These are phyloP conservation scores for Melanitta fusca DNA, from an alignment of 2,797 vertebrate genomes.

Conservation along the genomic window DNA sequence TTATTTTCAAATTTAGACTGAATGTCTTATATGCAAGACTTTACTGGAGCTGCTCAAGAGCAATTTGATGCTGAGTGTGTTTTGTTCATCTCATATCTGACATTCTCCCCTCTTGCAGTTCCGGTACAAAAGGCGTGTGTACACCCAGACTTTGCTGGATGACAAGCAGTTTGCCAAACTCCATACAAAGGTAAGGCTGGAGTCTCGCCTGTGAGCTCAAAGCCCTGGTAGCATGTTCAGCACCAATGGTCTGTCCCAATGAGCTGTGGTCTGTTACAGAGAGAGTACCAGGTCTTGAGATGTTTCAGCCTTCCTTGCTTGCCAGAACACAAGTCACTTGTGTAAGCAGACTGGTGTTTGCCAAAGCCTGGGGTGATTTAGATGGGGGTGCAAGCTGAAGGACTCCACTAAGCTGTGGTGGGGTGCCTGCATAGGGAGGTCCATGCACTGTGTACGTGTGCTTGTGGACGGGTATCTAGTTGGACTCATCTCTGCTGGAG, in stretches of 20 bases:
- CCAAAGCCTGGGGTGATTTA: neutral
- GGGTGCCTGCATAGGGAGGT: neutral
- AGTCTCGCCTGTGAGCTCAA: neutral
- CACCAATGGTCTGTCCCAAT: neutral
- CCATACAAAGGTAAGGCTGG: slow-evolving; percentile 92
- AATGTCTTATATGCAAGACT: neutral
- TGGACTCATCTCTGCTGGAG: neutral
- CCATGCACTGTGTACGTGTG: accelerated
- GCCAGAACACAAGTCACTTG: neutral
- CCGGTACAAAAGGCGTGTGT: slow-evolving; percentile 95
- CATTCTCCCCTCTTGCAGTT: slow-evolving; percentile 81
- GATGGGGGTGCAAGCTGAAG: neutral
- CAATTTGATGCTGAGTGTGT: neutral
- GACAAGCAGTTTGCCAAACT: slow-evolving; percentile 97
- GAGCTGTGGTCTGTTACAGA: neutral
- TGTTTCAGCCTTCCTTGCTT: neutral
- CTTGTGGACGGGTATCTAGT: neutral
- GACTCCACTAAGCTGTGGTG: accelerated
- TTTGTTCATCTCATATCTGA: neutral
- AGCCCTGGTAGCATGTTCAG: neutral
- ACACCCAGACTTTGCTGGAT: slow-evolving; percentile 92
- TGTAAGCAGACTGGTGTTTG: accelerated
- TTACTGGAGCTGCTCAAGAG: neutral
- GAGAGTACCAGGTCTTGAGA: neutral
- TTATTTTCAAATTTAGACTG: neutral